Conservation (phyloP, 1,140 invertebrate genomes). For the Caenorhabditis inopinata region DNA sequence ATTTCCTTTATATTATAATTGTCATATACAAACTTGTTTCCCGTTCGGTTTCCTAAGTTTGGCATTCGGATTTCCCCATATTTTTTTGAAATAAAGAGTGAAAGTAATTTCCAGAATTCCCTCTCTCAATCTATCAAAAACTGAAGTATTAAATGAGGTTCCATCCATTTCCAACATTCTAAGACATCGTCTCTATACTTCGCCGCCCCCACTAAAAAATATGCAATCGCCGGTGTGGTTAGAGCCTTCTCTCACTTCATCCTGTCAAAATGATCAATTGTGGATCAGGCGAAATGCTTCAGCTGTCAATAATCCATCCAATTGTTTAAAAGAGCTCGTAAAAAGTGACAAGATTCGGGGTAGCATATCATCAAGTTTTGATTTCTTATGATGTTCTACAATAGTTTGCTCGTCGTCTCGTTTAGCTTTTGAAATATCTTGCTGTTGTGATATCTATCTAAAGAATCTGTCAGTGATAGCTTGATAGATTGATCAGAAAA, state of each 20-base stretch:
- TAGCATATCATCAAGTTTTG: constrained; percentile 31
- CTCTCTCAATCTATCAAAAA: not conserved
- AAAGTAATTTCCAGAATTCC: constrained; percentile 20
- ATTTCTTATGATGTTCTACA: constrained; percentile 31
- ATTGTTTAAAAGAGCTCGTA: constrained; percentile 33
- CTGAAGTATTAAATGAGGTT: constrained; percentile 4
- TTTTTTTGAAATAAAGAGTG: not conserved
- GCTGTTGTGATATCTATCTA: not conserved
- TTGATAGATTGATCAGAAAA: constrained; percentile 11
- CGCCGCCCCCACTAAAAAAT: constrained; percentile 31
- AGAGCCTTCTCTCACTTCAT: constrained; percentile 15
- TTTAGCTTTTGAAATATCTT: not conserved
- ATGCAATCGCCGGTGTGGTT: not conserved
- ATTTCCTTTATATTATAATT: no score
- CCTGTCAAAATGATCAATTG: constrained; percentile 34
- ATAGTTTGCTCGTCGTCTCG: constrained; percentile 8
- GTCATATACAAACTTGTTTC: no score
- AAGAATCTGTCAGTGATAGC: not conserved
- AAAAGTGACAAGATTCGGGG: constrained; percentile 22
- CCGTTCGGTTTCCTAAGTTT: no score
- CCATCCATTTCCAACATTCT: constrained; percentile 22
- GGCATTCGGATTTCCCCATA: not conserved
- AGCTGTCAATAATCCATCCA: constrained; percentile 29
- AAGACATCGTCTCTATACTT: constrained; percentile 24
- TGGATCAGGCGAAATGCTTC: constrained; percentile 1